Percentiles rank a stretch among this genome's conserved stretches.
phyloP scores from a whole-genome alignment of 2,888 invertebrate genomes.

The Scaptomyza polygonia region DNA sequence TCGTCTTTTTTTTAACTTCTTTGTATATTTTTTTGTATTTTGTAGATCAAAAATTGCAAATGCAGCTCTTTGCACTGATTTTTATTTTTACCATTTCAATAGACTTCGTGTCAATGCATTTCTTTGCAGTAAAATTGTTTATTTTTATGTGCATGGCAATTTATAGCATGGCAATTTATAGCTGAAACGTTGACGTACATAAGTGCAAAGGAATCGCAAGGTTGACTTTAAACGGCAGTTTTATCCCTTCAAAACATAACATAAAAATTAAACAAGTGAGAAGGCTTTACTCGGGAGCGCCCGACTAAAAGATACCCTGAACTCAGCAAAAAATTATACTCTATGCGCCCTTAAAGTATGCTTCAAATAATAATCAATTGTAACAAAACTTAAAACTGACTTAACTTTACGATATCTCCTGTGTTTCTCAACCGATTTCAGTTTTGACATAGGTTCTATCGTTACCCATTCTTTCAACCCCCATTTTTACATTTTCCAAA shows the following conservation, averaged over 20 bases:
- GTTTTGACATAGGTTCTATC: too few species aligned
- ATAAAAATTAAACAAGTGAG: too few species aligned
- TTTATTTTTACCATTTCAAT: slow-evolving; percentile 44
- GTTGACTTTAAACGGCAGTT: slow-evolving; percentile 8
- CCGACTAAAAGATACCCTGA: too few species aligned
- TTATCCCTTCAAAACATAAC: slow-evolving; percentile 4
- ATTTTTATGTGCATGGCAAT: slow-evolving; percentile 30
- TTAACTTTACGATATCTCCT: too few species aligned
- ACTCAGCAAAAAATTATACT: too few species aligned
- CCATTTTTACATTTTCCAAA: too few species aligned
- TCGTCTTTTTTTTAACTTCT: slow-evolving; percentile 8
- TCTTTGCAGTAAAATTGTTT: slow-evolving; percentile 24
- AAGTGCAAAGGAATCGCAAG: slow-evolving; percentile 2
- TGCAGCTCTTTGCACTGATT: slow-evolving; percentile 48
- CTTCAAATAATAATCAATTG: too few species aligned
- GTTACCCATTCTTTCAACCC: too few species aligned
- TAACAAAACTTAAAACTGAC: too few species aligned
- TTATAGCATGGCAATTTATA: slow-evolving; percentile 56
- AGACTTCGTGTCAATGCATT: slow-evolving; percentile 19
- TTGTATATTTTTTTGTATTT: slow-evolving; percentile 12
- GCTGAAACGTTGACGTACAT: slow-evolving; percentile 16
- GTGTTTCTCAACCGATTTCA: too few species aligned
- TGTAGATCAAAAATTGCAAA: slow-evolving; percentile 30
- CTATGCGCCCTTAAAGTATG: too few species aligned
- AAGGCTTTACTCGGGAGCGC: too few species aligned